Evolutionary conservation across 1,140 invertebrate species (phyloP).

Genomic region (Oedothorax gibbosus): DNA sequence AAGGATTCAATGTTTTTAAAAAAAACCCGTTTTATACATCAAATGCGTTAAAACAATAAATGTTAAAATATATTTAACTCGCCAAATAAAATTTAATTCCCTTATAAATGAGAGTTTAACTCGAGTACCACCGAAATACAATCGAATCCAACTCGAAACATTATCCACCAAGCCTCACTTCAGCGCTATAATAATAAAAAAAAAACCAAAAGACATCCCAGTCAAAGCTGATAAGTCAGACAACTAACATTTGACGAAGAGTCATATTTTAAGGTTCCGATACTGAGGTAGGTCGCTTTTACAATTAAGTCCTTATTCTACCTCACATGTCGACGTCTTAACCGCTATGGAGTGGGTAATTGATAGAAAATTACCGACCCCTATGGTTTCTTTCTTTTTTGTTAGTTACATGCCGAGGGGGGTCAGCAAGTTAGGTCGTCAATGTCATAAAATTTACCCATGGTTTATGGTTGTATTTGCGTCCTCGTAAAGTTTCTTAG

Average conservation of each 20-base stretch:
- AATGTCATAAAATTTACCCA: conserved; percentile 18
- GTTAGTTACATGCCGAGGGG: not conserved
- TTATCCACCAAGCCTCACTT: no score
- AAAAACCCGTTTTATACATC: no score
- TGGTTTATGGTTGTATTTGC: conserved; percentile 15
- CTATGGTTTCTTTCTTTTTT: not conserved
- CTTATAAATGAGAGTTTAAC: no score
- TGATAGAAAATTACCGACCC: conserved; percentile 22
- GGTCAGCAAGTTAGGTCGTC: not conserved
- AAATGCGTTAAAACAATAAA: no score
- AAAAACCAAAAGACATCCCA: no score
- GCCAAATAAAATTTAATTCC: no score
- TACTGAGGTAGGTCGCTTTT: not conserved
- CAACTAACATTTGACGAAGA: not conserved
- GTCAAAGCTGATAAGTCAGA: no score
- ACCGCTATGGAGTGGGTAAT: conserved; percentile 12
- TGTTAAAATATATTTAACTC: no score
- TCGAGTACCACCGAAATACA: no score
- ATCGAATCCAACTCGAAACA: no score
- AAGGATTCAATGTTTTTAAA: no score
- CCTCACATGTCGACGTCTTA: conserved; percentile 18
- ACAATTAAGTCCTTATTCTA: conserved; percentile 12
- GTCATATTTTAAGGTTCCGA: not conserved
- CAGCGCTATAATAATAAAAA: no score
- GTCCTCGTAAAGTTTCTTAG: conserved; percentile 1